Evolutionary conservation across 2,113 vertebrate species (phyloP).

Genomic region (Hipposideros armiger): DNA sequence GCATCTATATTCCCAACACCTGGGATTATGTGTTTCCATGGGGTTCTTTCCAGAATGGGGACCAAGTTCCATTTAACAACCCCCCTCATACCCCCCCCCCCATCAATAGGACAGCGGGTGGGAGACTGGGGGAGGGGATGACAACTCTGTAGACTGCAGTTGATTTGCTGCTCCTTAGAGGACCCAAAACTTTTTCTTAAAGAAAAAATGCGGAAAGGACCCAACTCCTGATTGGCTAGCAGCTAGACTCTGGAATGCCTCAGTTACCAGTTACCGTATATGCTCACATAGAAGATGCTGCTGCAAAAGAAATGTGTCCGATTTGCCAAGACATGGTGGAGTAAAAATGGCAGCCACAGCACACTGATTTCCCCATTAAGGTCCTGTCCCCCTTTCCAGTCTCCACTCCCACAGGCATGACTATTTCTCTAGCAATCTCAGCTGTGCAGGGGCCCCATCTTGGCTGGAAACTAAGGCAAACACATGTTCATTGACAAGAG

Average conservation of each 20-base stretch:
- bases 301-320: neutral
- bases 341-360: neutral
- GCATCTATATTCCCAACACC: neutral
- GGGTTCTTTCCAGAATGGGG: neutral
- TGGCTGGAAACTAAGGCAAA: neutral
- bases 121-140: conserved; percentile 24
- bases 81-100: too few relatives aligned
- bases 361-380: neutral
- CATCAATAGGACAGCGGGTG: neutral
- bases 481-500: neutral
- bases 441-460: neutral
- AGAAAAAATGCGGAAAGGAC: conserved; percentile 66
- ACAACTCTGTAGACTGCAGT: neutral
- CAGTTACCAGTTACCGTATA: conserved; percentile 71
- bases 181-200: conserved; percentile 68
- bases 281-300: conserved; percentile 40
- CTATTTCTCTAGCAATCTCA: neutral
- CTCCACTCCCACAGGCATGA: neutral
- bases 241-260: conserved; percentile 65
- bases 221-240: conserved; percentile 60
- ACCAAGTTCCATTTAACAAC: neutral
- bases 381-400: neutral
- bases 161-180: conserved; percentile 73
- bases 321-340: neutral
- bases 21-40: neutral